Conservation (phyloP, 2,888 invertebrate genomes). For the Protophormia terraenovae region DNA sequence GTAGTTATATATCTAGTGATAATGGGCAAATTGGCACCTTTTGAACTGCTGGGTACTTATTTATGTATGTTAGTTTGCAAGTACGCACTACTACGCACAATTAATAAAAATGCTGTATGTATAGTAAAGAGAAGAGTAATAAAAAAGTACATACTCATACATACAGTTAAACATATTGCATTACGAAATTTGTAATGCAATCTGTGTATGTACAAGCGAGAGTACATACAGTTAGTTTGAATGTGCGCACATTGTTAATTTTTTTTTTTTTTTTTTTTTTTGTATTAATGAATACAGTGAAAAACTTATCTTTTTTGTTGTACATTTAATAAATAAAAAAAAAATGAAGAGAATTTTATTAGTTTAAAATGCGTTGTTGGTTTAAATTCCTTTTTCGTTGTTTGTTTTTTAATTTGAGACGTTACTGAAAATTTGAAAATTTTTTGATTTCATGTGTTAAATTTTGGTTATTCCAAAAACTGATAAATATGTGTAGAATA, state of each 20-base stretch:
- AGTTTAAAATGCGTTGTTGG: background rate
- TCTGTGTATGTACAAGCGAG: background rate
- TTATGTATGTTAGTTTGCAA: too few species aligned
- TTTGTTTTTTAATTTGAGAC: background rate
- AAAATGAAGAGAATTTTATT: background rate
- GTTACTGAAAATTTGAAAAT: background rate
- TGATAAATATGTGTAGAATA: background rate
- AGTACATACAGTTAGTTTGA: background rate
- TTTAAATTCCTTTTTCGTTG: background rate
- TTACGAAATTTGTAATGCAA: constrained; percentile 18
- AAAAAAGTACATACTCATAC: background rate
- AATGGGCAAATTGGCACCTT: too few species aligned
- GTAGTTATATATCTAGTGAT: too few species aligned
- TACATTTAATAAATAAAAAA: background rate
- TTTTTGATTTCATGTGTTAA: background rate
- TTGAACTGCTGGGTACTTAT: too few species aligned
- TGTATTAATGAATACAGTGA: background rate
- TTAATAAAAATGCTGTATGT: background rate
- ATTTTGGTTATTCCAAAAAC: background rate
- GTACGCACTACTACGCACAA: constrained; percentile 8
- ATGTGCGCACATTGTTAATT: background rate
- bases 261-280: background rate
- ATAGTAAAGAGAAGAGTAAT: background rate
- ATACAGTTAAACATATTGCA: background rate
- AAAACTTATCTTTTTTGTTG: background rate